phyloP scores from a whole-genome alignment of 2,888 invertebrate species.

The Nemotelus nigrinus region DNA sequence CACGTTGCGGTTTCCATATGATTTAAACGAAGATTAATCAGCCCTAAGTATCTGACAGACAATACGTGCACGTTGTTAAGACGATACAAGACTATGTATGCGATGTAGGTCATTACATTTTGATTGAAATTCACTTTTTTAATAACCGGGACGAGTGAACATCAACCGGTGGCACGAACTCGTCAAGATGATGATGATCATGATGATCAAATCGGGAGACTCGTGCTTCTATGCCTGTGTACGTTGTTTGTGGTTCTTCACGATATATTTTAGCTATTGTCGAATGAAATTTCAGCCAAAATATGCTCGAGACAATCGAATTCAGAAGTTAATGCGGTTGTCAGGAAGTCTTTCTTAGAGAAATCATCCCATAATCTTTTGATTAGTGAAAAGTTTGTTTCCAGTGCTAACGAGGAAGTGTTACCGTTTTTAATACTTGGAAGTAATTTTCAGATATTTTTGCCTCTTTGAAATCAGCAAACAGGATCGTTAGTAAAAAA shows the following conservation, averaged over 20 bases:
- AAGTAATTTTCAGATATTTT: too few relatives aligned
- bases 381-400: background rate
- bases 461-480: too few relatives aligned
- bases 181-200: constrained; percentile 32
- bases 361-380: background rate
- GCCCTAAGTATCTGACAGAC: constrained; percentile 24
- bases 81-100: background rate
- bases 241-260: constrained; percentile 31
- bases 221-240: constrained; percentile 33
- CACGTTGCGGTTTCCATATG: constrained; percentile 14
- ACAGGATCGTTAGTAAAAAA: too few relatives aligned
- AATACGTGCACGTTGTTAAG: constrained; percentile 35
- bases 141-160: constrained; percentile 12
- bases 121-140: constrained; percentile 35
- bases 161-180: constrained; percentile 34
- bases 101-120: constrained; percentile 41
- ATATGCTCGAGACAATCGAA: constrained; percentile 20
- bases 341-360: background rate
- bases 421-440: too few relatives aligned
- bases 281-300: constrained; percentile 26
- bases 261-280: constrained; percentile 4
- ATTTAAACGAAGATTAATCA: constrained; percentile 37
- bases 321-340: constrained; percentile 29
- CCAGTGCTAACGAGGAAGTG: too few relatives aligned
- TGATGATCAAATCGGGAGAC: background rate